Evolutionary conservation across 1,140 invertebrate species (phyloP).

Genomic region (Dryas iulia): DNA sequence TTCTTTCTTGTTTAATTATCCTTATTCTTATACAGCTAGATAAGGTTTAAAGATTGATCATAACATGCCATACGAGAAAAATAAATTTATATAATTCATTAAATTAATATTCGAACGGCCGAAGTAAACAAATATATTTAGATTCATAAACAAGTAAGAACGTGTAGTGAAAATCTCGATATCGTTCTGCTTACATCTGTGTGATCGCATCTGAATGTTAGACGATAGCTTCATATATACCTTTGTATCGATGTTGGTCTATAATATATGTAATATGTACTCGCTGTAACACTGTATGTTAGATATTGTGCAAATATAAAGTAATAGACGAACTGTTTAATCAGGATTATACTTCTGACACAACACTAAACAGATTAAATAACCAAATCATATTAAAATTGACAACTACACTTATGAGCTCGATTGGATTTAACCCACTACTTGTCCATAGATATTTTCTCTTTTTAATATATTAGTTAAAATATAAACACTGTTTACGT

Average conservation of each 20-base stretch:
- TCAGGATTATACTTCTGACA: not conserved
- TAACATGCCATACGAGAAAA: not conserved
- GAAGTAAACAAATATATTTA: not conserved
- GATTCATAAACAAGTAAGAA: not conserved
- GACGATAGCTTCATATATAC: not conserved
- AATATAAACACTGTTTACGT: not conserved
- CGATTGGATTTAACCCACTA: not conserved
- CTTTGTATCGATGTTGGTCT: not conserved
- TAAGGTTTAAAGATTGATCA: not conserved
- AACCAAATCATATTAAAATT: not conserved
- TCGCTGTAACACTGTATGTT: not conserved
- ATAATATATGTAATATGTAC: not conserved
- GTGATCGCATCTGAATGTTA: not conserved
- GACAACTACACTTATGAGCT: not conserved
- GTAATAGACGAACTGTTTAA: not conserved
- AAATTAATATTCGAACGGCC: not conserved
- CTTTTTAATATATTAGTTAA: not conserved
- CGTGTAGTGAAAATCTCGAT: not conserved
- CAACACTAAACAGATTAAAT: not conserved
- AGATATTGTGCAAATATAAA: not conserved
- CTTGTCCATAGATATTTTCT: not conserved
- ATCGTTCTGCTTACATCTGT: not conserved
- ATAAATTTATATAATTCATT: not conserved
- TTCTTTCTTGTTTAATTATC: not conserved
- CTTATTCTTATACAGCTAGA: not conserved